Base-by-base conservation (phyloP, 1,140 invertebrate species). In the Oreohelix idahoensis region DNA sequence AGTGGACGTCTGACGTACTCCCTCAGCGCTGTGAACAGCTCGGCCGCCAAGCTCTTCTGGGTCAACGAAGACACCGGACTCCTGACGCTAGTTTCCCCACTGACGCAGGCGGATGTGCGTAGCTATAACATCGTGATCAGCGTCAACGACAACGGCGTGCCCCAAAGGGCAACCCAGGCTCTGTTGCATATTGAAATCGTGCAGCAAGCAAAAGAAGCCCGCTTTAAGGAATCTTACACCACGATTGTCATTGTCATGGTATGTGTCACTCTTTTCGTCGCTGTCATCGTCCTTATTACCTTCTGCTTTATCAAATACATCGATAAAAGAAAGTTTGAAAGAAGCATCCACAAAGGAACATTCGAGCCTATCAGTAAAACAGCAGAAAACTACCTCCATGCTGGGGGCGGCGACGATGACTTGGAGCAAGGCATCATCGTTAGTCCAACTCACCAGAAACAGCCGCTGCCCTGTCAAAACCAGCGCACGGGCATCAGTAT, bases 11-110 rank as follows among this genome's bases (percentile, higher is more conserved):
- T 88, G 39, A 83, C 85, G n/a, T 89, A 85, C 51, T 75, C 83
- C 35, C 81, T 89, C 11, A 83, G 77, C 32, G 81, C 84, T 23
- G 73, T 79, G 32, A 96, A 88, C 79, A 49, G 11, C 8, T 81
- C 96, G 95, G 42, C 32, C 1, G 45, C 80, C 1, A 39, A 51
- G 11, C 63, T 97, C 90, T 98, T 98, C 93, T 95, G 95, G 42
- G 97, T 98, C 79, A 96, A 98, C 92, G 94, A 96, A 1, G 93
- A 95, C 36, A 97, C 95, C 0, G 97, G 97, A 0, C 95, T 96
- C 0, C 96, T 98, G 84, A 95, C 96, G 8, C 96, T 98, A 5
- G 79, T 79, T 26, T 38, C 84, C 35, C 70, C 74, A 15, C 58
- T 87, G 0, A 81, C 81, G 0, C 77, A 79, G 0, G 79, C 66